Evolutionary conservation across 2,113 vertebrate genomes (phyloP), one percentile per base, ranked within the genome.

Genomic region (Chlorodrepanis virens): DNA sequence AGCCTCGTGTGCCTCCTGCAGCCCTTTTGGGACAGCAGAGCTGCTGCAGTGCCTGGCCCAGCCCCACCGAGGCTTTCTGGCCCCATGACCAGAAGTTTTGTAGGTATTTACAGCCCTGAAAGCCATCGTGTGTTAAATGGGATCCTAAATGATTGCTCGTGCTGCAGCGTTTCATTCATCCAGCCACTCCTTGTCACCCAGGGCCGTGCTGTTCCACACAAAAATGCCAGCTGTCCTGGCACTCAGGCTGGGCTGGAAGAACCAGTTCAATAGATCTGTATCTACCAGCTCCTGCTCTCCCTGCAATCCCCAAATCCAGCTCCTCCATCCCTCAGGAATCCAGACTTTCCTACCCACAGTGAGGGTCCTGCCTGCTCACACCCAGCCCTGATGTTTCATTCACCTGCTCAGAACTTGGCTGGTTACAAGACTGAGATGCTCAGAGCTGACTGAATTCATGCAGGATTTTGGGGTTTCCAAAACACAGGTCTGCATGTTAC

Each of bases 161-260:
- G 52, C 83, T 71, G 52, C 83, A 56, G 69, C 10, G 47, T 72
- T 92, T 87, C 74, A 78, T 81, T 74, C 90, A 81, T 33, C 65
- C 86, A 89, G 90, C 85, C 93, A 44, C 85, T 95, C 92, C 85
- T 86, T 31, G 39, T 72, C 61, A 24, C 89, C 88, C 72, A 29
- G 16, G 61, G 79, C 40, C 56, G 49, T 95, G 94, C 72, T 93
- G 17, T 33, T 96, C 2, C 1, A 89, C 90, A 78, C 68, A 96
- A 57, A 94, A 93, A 94, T 77, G 88, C 85, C 90, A 90, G 68
- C 77, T 70, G 83, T 20, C 80, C 14, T 2, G 90, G 93, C 64
- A 33, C 92, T 92, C 94, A 90, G 90, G 96, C 92, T 93, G 44
- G 9, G 76, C 94, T 88, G 93, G 94, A 90, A 96, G 90, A 96